These are phyloP conservation scores for Caretta caretta DNA, from an alignment of 2,113 vertebrate genomes.

Conservation along the genomic window DNA sequence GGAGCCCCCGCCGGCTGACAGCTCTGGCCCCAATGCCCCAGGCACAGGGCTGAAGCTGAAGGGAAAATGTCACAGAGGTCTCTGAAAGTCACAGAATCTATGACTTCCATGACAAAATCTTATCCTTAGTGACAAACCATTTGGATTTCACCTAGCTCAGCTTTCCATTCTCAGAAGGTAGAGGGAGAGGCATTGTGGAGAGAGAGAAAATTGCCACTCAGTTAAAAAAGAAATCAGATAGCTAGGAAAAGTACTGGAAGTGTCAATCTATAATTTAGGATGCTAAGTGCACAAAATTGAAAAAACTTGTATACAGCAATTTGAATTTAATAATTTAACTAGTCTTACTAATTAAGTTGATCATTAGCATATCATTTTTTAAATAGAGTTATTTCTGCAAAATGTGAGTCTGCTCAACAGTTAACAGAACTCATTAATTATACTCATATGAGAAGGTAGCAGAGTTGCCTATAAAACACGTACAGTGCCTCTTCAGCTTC, in stretches of 20 bases:
- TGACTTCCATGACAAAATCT: too few species aligned
- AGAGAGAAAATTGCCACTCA: slow-evolving; percentile 4
- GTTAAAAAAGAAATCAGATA: slow-evolving; percentile 23
- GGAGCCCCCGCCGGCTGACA: too few species aligned
- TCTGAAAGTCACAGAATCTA: too few species aligned
- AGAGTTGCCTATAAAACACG: slow-evolving; percentile 6
- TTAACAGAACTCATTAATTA: background rate
- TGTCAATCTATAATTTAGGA: background rate
- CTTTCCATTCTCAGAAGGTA: slow-evolving; percentile 42
- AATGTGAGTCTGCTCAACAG: background rate
- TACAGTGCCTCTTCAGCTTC: slow-evolving; percentile 25
- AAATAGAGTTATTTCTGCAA: background rate
- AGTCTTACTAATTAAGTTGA: background rate
- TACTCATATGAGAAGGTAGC: background rate
- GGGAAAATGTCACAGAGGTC: too few species aligned
- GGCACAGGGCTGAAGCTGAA: too few species aligned
- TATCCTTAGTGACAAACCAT: background rate
- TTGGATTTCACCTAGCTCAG: slow-evolving; percentile 31
- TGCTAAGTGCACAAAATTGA: background rate
- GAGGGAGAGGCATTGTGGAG: slow-evolving; percentile 16
- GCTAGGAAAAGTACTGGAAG: slow-evolving; percentile 50
- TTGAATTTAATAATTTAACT: slow-evolving; percentile 16
- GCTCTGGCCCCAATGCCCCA: too few species aligned
- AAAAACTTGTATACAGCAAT: background rate
- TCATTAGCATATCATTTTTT: background rate